Percentiles rank a stretch among this genome's conserved stretches.
These are phyloP conservation scores for Flexamia atlantica DNA, from an alignment of 2,888 invertebrate species.

Conservation along the genomic window DNA sequence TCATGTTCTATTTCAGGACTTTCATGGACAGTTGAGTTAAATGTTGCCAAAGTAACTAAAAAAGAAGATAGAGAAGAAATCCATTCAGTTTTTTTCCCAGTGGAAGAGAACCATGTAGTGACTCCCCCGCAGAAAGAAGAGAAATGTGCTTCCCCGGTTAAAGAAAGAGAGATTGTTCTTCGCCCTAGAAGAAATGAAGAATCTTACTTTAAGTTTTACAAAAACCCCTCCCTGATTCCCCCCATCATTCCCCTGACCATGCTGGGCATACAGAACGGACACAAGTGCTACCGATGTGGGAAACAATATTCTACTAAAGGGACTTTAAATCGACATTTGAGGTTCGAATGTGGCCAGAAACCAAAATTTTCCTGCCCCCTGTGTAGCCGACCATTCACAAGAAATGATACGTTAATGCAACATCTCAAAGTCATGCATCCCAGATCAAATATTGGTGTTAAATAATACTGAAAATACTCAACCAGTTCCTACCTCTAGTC, in stretches of 20 bases:
- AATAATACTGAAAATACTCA: background rate
- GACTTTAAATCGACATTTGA: slow-evolving; percentile 82
- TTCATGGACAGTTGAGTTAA: slow-evolving; percentile 61
- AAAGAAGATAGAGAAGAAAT: slow-evolving; percentile 27
- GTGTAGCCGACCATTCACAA: slow-evolving; percentile 59
- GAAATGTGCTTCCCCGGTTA: background rate
- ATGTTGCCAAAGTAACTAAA: slow-evolving; percentile 41
- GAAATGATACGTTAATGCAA: slow-evolving; percentile 59
- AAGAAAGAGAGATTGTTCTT: slow-evolving; percentile 7
- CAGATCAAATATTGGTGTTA: background rate
- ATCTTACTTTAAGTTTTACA: slow-evolving; percentile 24
- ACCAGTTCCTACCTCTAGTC: slow-evolving; percentile 56
- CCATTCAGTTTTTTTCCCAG: background rate
- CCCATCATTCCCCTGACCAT: slow-evolving; percentile 16
- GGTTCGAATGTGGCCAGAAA: slow-evolving; percentile 86
- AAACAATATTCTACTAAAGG: slow-evolving; percentile 78
- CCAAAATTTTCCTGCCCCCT: slow-evolving; percentile 87
- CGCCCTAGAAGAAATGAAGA: background rate
- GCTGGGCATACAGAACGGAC: slow-evolving; percentile 19
- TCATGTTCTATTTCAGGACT: slow-evolving; percentile 57
- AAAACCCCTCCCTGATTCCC: background rate
- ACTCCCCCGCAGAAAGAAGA: background rate
- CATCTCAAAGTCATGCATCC: slow-evolving; percentile 62
- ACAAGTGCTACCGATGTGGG: slow-evolving; percentile 57
- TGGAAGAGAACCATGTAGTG: background rate